Evolutionary conservation across 2,797 vertebrate species (phyloP), one percentile per base, ranked within the genome.

Genomic region (Crocodylus rhombifer): DNA sequence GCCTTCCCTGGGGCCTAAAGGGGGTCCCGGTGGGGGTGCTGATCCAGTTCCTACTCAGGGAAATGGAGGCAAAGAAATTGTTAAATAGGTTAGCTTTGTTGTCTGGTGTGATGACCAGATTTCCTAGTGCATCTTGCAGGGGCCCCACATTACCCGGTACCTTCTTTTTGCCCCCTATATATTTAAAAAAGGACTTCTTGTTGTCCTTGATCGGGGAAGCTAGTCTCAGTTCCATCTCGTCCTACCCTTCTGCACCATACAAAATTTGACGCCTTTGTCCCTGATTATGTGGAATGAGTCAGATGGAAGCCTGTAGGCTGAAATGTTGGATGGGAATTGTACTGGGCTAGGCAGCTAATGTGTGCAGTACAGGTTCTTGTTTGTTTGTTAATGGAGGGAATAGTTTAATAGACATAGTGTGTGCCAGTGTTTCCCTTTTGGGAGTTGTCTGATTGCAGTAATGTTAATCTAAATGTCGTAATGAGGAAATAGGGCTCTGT

Each of bases 361-460:
- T 9, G 14, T 3, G 36, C 77, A 33, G 56, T 36, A 30, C 55
- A 0, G 6, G 10, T 77, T 57, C 77, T 55, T 79, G 16, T 55
- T 28, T 8, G 20, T 0, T 14, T 6, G 1, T 10, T 71, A 5
- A 11, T 56, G 65, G 83, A 64, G 74, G 51, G 81, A 69, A 18
- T 25, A 75, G 51, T 36, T 80, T 2, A 62, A 5, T 60, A 2
- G 61, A 63, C 61, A 42, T 2, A 0, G 16, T 4, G 56, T 65
- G 78, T 62, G 62, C 64, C 65, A 55, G 4, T 0, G 0, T 55
- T 36, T 73, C 80, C 21, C 14, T 42, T 13, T 28, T 16, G 0
- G 80, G 65, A 92, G 26, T 76, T 65, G 28, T 81, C 61, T 2
- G 0, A 26, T 77, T 25, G 6, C n/a, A 16, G 10, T 0, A 0